A percentile compares a stretch with the other conserved stretches of the same genome.
Evolutionary conservation across 2,888 invertebrate genomes (phyloP).

Genomic region (Boloria euphrosyne): DNA sequence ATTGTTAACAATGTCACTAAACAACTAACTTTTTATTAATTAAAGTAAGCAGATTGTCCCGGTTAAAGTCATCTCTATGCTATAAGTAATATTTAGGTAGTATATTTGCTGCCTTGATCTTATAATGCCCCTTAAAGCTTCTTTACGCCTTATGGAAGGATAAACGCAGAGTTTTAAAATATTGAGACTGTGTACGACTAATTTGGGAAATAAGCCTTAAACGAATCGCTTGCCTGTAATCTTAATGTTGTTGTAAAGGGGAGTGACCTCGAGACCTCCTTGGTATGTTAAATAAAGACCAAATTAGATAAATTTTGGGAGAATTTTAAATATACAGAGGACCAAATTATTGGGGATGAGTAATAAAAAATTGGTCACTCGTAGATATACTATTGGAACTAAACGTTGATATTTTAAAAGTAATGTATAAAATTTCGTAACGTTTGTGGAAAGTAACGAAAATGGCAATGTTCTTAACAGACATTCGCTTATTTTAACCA

Average conservation of each 20-base stretch:
- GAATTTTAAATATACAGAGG: constrained; percentile 22
- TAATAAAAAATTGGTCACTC: constrained; percentile 2
- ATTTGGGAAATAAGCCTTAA: constrained; percentile 12
- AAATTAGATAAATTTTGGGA: constrained; percentile 10
- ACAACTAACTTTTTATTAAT: too few relatives aligned
- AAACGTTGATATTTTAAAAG: not conserved
- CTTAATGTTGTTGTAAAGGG: not conserved
- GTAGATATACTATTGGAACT: not conserved
- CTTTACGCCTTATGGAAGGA: not conserved
- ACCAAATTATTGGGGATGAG: constrained; percentile 15
- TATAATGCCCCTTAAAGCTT: too few relatives aligned
- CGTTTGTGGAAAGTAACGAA: too few relatives aligned
- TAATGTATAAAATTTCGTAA: too few relatives aligned
- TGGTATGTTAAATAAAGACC: constrained; percentile 1
- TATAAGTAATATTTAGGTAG: too few relatives aligned
- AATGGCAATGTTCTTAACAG: not conserved
- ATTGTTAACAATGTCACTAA: too few relatives aligned
- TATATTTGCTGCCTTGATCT: too few relatives aligned
- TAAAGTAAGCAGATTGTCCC: too few relatives aligned
- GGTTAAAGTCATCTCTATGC: too few relatives aligned
- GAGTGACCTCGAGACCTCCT: constrained; percentile 1
- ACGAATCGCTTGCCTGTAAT: not conserved
- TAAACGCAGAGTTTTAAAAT: constrained; percentile 1
- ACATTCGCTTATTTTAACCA: not conserved
- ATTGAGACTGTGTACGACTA: constrained; percentile 14